A percentile compares a stretch with the other conserved stretches of the same genome.
These are phyloP conservation scores for Drosophila lacertosa DNA, from an alignment of 1,140 invertebrate genomes.

Conservation along the genomic window DNA sequence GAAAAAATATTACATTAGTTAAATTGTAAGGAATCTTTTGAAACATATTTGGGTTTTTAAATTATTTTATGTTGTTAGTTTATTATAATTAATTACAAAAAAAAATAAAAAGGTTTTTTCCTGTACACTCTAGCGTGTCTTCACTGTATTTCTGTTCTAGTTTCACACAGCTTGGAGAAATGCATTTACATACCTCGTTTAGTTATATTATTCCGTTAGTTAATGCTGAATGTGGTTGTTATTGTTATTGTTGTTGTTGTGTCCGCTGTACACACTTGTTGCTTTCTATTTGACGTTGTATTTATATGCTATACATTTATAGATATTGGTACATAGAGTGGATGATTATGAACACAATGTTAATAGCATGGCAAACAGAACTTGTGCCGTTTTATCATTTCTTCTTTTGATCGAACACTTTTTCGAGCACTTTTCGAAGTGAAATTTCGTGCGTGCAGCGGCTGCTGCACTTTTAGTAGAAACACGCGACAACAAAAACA, in stretches of 20 bases:
- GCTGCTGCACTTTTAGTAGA: constrained; percentile 44
- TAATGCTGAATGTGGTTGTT: constrained; percentile 25
- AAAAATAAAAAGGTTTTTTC: too few relatives aligned
- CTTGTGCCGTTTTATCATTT: constrained; percentile 54
- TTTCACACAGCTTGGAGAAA: neutral
- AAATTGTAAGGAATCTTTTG: too few relatives aligned
- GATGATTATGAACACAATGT: constrained; percentile 76
- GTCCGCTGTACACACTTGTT: constrained; percentile 52
- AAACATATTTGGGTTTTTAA: too few relatives aligned
- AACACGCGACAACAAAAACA: constrained; percentile 20
- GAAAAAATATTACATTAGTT: too few relatives aligned
- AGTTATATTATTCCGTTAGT: constrained; percentile 32
- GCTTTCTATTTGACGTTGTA: constrained; percentile 61
- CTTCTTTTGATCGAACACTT: constrained; percentile 27
- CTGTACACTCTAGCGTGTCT: neutral
- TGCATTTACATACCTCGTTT: constrained; percentile 18
- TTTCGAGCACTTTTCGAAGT: constrained; percentile 52
- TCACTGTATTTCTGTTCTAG: constrained; percentile 8
- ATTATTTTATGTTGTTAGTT: too few relatives aligned
- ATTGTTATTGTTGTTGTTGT: constrained; percentile 47
- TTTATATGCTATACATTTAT: constrained; percentile 29
- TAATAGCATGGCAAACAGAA: constrained; percentile 66
- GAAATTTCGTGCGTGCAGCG: constrained; percentile 36
- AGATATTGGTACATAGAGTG: constrained; percentile 16
- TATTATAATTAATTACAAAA: too few relatives aligned